phyloP scores from a whole-genome alignment of 2,113 vertebrate genomes.

The Zingel zingel region DNA sequence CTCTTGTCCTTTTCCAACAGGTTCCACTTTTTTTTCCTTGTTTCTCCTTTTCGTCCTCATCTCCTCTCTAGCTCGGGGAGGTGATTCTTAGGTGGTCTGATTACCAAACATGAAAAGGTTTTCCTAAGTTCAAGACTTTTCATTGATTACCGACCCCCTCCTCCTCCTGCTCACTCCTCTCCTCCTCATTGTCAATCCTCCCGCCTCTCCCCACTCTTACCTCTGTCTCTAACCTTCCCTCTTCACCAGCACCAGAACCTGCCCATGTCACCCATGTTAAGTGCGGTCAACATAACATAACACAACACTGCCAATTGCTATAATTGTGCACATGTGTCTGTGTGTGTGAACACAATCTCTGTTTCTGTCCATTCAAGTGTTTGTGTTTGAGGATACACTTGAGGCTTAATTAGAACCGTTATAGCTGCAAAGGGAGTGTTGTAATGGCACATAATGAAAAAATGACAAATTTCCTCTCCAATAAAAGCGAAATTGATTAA shows the following conservation, averaged over 20 bases:
- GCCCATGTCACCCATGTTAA: conserved; percentile 51
- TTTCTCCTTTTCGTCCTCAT: conserved; percentile 30
- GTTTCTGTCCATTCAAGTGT: conserved; percentile 85
- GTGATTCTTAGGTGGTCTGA: conserved; percentile 69
- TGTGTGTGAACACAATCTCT: conserved; percentile 33
- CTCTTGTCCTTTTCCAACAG: conserved; percentile 16
- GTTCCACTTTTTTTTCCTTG: not conserved
- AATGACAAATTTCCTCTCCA: conserved; percentile 97
- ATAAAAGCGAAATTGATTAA: conserved; percentile 99
- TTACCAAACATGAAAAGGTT: conserved; percentile 85
- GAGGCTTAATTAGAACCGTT: conserved; percentile 97
- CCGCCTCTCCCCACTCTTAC: conserved; percentile 17
- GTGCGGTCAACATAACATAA: conserved; percentile 49
- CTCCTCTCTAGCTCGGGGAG: conserved; percentile 48
- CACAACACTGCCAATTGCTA: conserved; percentile 39
- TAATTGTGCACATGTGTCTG: conserved; percentile 27
- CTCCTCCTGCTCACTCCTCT: conserved; percentile 72
- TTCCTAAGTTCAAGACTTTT: conserved; percentile 82
- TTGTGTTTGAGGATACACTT: conserved; percentile 89
- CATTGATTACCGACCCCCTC: conserved; percentile 68
- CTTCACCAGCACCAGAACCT: conserved; percentile 14
- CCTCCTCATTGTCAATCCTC: conserved; percentile 63
- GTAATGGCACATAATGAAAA: conserved; percentile 97
- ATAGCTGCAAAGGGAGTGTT: conserved; percentile 92
- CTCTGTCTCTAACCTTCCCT: conserved; percentile 14